These are phyloP conservation scores for Oreonectes daqikongensis DNA, from an alignment of 2,797 vertebrate species.

Conservation along the genomic window DNA sequence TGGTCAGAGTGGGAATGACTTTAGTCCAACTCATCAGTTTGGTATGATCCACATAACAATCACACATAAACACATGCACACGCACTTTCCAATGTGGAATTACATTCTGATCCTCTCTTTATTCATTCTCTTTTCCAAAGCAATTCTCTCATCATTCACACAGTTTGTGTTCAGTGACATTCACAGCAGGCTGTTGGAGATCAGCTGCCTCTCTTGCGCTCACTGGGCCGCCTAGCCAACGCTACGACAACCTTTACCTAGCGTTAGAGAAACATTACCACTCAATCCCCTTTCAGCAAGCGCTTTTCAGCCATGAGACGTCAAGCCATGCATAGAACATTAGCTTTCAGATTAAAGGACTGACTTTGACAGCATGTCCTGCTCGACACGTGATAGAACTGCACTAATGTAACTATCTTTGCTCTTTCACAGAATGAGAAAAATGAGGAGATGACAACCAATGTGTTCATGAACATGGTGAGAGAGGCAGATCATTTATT, in stretches of 20 bases:
- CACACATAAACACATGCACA: constrained; percentile 30
- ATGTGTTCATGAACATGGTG: constrained; percentile 85
- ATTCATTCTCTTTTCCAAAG: constrained; percentile 15
- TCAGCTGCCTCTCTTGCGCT: constrained; percentile 5
- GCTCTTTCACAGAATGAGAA: constrained; percentile 74
- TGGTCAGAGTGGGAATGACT: constrained; percentile 81
- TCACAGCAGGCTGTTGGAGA: constrained; percentile 24
- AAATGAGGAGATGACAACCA: constrained; percentile 82
- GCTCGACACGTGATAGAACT: constrained; percentile 10
- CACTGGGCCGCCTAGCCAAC: background rate
- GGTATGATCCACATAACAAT: constrained; percentile 63
- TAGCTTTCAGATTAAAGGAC: constrained; percentile 44
- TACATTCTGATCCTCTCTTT: constrained; percentile 41
- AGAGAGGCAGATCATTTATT: constrained; percentile 56
- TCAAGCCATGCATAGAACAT: constrained; percentile 46
- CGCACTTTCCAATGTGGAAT: background rate
- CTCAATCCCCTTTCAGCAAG: background rate
- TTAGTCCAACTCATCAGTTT: constrained; percentile 81
- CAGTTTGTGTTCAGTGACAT: constrained; percentile 7
- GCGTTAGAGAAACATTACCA: constrained; percentile 22
- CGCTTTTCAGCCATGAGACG: constrained; percentile 15
- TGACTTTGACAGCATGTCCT: constrained; percentile 47
- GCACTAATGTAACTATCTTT: constrained; percentile 51
- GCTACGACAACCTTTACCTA: constrained; percentile 7
- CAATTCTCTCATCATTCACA: constrained; percentile 28